phyloP scores from a whole-genome alignment of 1,140 invertebrate species.

The Sinonovacula constricta region DNA sequence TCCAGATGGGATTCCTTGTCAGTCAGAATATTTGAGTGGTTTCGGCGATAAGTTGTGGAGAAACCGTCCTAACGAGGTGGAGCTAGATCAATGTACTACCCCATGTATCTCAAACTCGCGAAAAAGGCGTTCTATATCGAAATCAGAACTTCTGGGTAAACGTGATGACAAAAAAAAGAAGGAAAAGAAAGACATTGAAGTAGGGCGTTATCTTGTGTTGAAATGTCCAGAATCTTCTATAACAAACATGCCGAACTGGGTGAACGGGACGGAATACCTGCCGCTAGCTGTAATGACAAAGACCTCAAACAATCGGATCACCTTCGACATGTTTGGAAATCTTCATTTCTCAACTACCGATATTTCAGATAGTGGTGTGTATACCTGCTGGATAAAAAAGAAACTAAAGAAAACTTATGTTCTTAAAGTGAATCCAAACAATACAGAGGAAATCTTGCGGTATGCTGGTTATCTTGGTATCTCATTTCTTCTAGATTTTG shows the following conservation, averaged over 20 bases:
- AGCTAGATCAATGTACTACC: constrained; percentile 9
- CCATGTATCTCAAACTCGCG: background rate
- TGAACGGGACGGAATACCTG: constrained; percentile 5
- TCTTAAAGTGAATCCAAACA: constrained; percentile 5
- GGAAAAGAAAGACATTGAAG: background rate
- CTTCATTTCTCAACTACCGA: constrained; percentile 11
- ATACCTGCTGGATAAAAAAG: constrained; percentile 34
- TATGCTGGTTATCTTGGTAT: constrained; percentile 14
- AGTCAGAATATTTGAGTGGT: constrained; percentile 19
- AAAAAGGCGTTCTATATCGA: constrained; percentile 6
- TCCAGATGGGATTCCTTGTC: constrained; percentile 20
- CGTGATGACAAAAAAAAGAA: background rate
- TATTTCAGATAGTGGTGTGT: background rate
- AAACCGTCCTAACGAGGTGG: constrained; percentile 21
- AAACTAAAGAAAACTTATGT: constrained; percentile 7
- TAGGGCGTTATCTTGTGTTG: constrained; percentile 15
- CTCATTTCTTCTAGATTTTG: constrained; percentile 24
- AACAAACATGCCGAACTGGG: constrained; percentile 13
- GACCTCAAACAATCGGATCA: background rate
- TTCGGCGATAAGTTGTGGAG: constrained; percentile 5
- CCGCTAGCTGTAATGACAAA: background rate
- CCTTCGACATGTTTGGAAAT: constrained; percentile 35
- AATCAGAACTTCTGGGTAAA: background rate
- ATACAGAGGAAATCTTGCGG: background rate
- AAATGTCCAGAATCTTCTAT: constrained; percentile 16